Evolutionary conservation across 1,140 invertebrate species (phyloP), one percentile per base, ranked within the genome.

Genomic region (Leptopilina clavipes): DNA sequence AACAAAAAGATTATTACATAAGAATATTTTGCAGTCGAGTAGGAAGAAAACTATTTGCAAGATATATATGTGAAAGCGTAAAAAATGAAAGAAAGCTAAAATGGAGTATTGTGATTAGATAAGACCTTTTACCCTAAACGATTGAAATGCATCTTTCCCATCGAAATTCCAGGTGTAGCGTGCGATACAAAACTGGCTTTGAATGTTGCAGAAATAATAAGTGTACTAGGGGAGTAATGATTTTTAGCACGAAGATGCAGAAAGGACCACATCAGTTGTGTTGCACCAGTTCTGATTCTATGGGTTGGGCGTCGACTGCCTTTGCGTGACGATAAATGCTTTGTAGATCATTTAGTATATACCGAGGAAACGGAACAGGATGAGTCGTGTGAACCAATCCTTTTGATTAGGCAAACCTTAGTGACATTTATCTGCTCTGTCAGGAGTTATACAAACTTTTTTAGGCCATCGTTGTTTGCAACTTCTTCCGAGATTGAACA

Each of bases 351-450:
- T 81, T 83, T 84, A 77, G 71, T 74, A 40, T 40, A 71, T 74
- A 48, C 71, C 76, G 74, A 76, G 79, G 74, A 84, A 84, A 83
- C 81, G 74, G 78, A 79, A 80, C 71, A 77, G 78, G 83, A 85
- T 85, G 83, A 86, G 82, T 83, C 86, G 84, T 87, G 86, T 84
- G 84, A 86, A 86, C 84, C 84, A 77, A 80, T 82, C 79, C 70
- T 18, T 65, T 72, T 79, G 85, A 87, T 87, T 86, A 83, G 82
- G 84, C 79, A 84, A 87, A 86, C 81, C 72, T 78, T 59, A 85
- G 81, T 86, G 85, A 86, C 85, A 87, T 87, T 87, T 87, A 86
- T 72, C 79, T 74, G 81, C 74, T 84, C 86, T 82, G 81, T 84
- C 85, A 85, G 79, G 18, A 54, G 72, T 48, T n/a, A n/a, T 14